These are phyloP conservation scores for Carollia perspicillata DNA, from an alignment of 2,113 vertebrate species.

Conservation along the genomic window DNA sequence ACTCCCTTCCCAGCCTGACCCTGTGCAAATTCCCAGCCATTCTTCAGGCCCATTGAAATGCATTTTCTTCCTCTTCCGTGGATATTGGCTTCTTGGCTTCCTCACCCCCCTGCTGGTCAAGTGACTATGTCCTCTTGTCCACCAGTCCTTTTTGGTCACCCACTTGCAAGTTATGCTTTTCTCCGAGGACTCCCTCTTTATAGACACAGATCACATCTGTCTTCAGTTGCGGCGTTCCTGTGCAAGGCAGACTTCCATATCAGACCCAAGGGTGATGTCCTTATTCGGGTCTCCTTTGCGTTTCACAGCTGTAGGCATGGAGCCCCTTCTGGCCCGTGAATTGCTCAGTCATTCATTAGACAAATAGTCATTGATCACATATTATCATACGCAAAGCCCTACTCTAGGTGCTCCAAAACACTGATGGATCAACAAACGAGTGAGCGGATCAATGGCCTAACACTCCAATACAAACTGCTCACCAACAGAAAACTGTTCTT, in stretches of 20 bases:
- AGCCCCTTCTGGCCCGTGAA: not conserved
- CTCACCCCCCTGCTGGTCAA: accelerated
- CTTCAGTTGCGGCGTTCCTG: no score
- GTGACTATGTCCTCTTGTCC: not conserved
- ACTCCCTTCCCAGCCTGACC: accelerated
- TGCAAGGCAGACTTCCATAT: no score
- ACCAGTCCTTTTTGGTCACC: not conserved
- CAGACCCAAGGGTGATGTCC: not conserved
- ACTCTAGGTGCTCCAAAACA: no score
- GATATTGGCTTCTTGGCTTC: not conserved
- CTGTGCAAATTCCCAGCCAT: no score
- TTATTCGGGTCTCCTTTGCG: not conserved
- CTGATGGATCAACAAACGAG: not conserved
- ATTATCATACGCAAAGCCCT: accelerated
- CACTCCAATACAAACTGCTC: not conserved
- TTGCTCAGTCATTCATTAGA: not conserved
- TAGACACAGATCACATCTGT: no score
- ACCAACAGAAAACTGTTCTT: not conserved
- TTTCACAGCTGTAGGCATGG: accelerated
- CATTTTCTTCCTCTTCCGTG: not conserved
- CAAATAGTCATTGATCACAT: not conserved
- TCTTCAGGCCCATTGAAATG: not conserved
- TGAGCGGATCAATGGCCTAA: not conserved
- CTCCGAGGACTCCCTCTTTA: not conserved
- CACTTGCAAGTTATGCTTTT: not conserved